These are phyloP conservation scores for Mycteria americana DNA, from an alignment of 2,797 vertebrate species.

Conservation along the genomic window DNA sequence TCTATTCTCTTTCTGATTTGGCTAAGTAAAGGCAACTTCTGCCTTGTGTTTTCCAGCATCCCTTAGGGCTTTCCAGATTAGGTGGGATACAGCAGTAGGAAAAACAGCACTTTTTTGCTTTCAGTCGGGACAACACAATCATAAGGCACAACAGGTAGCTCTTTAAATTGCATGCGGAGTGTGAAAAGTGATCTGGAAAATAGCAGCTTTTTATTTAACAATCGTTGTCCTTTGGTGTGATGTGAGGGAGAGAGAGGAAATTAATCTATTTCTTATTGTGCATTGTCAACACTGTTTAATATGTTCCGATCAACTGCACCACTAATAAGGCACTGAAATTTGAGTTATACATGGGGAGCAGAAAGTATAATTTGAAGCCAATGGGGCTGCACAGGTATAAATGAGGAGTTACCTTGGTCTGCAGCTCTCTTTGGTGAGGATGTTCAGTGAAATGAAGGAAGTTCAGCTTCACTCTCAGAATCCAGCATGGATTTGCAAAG, in stretches of 20 bases:
- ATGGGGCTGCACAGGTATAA: not conserved
- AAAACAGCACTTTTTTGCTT: conserved; percentile 29
- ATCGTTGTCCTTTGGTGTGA: not conserved
- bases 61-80: conserved; percentile 19
- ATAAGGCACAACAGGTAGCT: conserved; percentile 11
- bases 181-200: conserved; percentile 7
- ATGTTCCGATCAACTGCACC: not conserved
- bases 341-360: not conserved
- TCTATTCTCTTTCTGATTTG: conserved; percentile 10
- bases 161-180: not conserved
- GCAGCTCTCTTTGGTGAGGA: not conserved
- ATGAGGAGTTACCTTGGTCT: not conserved
- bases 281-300: not conserved
- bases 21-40: conserved; percentile 1
- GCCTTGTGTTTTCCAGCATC: conserved; percentile 33
- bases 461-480: not conserved
- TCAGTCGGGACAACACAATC: conserved; percentile 44
- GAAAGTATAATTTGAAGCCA: conserved; percentile 15
- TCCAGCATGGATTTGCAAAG: not conserved
- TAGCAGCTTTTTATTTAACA: not conserved
- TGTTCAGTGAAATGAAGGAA: not conserved
- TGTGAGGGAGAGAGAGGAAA: not conserved
- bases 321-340: not conserved
- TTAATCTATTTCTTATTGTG: not conserved
- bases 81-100: not conserved